Conservation (phyloP, 30 jellyfish, hydroid and myxozoan genomes). For the Cassiopea xamachana region DNA sequence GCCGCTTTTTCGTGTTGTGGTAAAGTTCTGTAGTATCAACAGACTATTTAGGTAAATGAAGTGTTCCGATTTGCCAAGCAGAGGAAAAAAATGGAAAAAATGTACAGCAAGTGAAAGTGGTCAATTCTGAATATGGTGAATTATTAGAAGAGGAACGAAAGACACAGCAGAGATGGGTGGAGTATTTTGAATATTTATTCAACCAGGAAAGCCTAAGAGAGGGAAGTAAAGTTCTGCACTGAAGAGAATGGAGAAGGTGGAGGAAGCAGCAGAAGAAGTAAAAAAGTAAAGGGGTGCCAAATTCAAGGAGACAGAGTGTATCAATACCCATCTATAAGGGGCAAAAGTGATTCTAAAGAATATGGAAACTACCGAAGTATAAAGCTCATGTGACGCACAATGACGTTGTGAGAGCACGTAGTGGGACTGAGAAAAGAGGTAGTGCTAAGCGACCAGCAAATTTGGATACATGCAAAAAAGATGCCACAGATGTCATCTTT, state of each 20-base stretch:
- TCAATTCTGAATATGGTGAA: not conserved
- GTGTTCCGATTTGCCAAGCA: not conserved
- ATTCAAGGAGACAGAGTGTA: conserved; percentile 18
- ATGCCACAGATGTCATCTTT: not conserved
- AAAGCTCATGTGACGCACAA: not conserved
- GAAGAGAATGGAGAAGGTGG: not conserved
- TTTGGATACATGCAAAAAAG: not conserved
- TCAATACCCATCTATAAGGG: conserved; percentile 4
- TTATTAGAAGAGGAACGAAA: not conserved
- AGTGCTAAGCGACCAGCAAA: not conserved
- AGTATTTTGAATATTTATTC: not conserved
- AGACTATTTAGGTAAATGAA: not conserved
- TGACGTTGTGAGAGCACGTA: not conserved
- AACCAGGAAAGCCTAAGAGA: conserved; percentile 12
- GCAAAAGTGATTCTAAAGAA: not conserved
- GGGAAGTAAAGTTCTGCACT: not conserved
- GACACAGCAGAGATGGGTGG: conserved; percentile 5
- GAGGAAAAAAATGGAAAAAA: not conserved
- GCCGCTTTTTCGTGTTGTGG: too few relatives aligned
- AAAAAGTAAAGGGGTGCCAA: conserved; percentile 5
- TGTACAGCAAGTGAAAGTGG: not conserved
- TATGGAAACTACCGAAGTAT: conserved; percentile 5
- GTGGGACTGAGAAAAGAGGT: not conserved
- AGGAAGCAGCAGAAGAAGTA: conserved; percentile 16
- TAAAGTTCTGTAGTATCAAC: too few relatives aligned